Conservation (phyloP, 30 jellyfish, hydroid and myxozoan species). For the Aurelia aurita region DNA sequence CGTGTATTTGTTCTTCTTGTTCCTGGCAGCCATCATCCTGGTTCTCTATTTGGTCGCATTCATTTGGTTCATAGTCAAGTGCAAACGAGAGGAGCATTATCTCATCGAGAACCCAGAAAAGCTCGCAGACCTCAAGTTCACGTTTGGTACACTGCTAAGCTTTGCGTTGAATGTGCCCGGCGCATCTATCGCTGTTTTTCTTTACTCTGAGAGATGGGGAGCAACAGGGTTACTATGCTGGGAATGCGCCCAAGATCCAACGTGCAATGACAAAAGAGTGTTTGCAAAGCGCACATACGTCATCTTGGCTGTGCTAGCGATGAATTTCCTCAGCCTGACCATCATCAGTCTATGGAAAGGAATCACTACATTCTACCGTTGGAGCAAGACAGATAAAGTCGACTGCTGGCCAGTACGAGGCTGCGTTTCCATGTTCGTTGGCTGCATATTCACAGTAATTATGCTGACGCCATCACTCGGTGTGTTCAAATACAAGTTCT, state of each 20-base stretch:
- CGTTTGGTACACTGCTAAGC: conserved; percentile 82
- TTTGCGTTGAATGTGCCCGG: conserved; percentile 91
- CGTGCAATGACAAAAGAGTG: conserved; percentile 81
- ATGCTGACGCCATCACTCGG: conserved; percentile 96
- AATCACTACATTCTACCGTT: conserved; percentile 90
- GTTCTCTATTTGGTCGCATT: conserved; percentile 73
- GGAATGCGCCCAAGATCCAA: conserved; percentile 96
- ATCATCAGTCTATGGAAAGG: conserved; percentile 94
- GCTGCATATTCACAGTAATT: conserved; percentile 73
- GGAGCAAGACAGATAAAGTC: conserved; percentile 95
- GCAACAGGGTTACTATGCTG: conserved; percentile 87
- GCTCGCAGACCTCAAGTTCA: conserved; percentile 84
- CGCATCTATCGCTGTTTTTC: conserved; percentile 85
- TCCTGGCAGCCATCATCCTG: conserved; percentile 71
- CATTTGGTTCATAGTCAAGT: conserved; percentile 84
- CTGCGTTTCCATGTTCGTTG: conserved; percentile 94
- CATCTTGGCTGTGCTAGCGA: conserved; percentile 69
- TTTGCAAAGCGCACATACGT: conserved; percentile 73
- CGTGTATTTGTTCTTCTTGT: conserved; percentile 82
- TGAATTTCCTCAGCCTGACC: conserved; percentile 74
- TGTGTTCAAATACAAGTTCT: conserved; percentile 90
- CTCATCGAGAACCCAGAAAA: conserved; percentile 80
- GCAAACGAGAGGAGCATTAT: conserved; percentile 66
- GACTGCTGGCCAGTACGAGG: conserved; percentile 98
- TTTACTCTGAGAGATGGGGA: conserved; percentile 84